Base-by-base conservation (phyloP, 2,888 invertebrate genomes). In the Caenorhabditis sp. region DNA sequence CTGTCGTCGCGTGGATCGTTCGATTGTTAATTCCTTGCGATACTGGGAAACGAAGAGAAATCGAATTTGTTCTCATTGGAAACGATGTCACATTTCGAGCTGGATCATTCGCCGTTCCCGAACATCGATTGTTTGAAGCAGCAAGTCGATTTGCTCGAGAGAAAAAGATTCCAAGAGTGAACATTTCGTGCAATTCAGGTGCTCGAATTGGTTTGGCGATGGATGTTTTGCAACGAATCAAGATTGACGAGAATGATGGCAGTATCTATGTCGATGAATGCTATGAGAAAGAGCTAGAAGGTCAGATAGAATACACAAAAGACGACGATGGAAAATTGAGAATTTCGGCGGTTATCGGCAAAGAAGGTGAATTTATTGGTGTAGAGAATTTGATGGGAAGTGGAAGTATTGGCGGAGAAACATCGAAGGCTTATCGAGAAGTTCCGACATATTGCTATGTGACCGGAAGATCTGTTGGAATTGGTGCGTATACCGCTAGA, bases 391-490 rank as follows among this genome's bases (percentile, higher is more conserved):
- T 99, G 4, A 87, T 89, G 60, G 90, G 90, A 8, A 86, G 86
- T 3, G 87, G 87, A 21, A 92, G 95, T 89, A 97, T 97, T 78
- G 97, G 97, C 23, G 97, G 97, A 0, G 99, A 99, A 90, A 95
- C 97, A 0, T 96, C 97, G 0, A 92, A 92, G 86, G 97, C 97
- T 0, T 99, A 99, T 89, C 92, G 94, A 10, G 72, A 80, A 87
- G 91, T 97, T 58, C 93, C 97, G 51, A 99, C 97, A 4, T 96
- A 97, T 77, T 96, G 95, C 0, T 92, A 97, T 90, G 96, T 97
- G 6, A 94, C 96, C 0, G 99, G 97, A 88, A 91, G 99, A n/a
- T 95, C 99, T 8, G 97, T 99, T 84, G 99, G 99, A 78, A 99
- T 97, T 86, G 99, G 99, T 1, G 93, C 99, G 0, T 99, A 99